phyloP scores from a whole-genome alignment of 2,888 invertebrate genomes.

The Thecophora atra region DNA sequence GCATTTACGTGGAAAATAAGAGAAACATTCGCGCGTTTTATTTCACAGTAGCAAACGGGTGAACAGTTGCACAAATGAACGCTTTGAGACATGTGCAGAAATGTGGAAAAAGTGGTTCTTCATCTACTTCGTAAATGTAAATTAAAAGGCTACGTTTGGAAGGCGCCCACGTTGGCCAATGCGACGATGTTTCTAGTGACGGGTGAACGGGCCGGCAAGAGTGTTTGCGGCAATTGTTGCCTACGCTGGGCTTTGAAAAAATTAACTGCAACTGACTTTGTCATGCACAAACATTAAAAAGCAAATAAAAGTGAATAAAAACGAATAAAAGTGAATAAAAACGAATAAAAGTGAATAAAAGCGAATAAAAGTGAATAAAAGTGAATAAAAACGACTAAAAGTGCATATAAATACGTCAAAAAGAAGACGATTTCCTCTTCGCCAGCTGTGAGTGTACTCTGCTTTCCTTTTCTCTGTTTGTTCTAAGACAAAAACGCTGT shows the following conservation, averaged over 20 bases:
- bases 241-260: background rate
- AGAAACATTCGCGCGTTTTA: too few relatives aligned
- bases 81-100: background rate
- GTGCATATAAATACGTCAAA: too few relatives aligned
- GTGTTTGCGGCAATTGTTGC: background rate
- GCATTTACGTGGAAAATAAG: constrained; percentile 29
- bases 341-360: too few relatives aligned
- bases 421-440: too few relatives aligned
- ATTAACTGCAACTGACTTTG: background rate
- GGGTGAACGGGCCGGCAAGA: too few relatives aligned
- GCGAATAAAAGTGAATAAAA: too few relatives aligned
- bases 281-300: background rate
- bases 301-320: background rate
- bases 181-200: background rate
- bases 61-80: background rate
- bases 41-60: background rate
- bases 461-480: too few relatives aligned
- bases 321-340: background rate
- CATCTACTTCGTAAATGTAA: background rate
- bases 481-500: too few relatives aligned
- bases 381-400: too few relatives aligned
- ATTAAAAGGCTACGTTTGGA: background rate
- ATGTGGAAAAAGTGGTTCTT: background rate
- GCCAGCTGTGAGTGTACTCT: too few relatives aligned
- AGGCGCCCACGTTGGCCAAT: constrained; percentile 5